Evolutionary conservation across 1,140 invertebrate genomes (phyloP).

Genomic region (Brachionus sp.): DNA sequence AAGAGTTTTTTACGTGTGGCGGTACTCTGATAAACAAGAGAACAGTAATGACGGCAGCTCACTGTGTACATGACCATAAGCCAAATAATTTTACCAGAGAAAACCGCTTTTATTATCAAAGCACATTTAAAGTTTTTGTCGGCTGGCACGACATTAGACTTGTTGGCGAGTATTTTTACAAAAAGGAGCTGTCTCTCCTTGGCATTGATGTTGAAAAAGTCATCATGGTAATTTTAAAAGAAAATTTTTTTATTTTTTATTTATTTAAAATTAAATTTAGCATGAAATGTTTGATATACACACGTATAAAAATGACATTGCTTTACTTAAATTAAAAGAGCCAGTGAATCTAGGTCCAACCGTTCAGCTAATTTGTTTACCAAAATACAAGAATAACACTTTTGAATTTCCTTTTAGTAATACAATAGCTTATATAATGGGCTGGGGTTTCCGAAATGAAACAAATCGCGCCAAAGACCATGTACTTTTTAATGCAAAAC

Average conservation of each 20-base stretch:
- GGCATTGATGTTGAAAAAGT: background rate
- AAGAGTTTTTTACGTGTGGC: background rate
- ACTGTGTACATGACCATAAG: conserved; percentile 32
- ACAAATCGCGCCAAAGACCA: too few relatives aligned
- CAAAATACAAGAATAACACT: background rate
- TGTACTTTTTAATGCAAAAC: background rate
- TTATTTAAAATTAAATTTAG: background rate
- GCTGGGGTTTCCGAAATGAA: background rate
- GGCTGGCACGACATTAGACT: background rate
- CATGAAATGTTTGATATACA: conserved; percentile 14
- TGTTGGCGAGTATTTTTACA: background rate
- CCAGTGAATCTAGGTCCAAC: background rate
- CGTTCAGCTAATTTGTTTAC: conserved; percentile 9
- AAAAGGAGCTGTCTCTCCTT: background rate
- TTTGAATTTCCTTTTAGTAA: background rate
- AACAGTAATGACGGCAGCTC: conserved; percentile 27
- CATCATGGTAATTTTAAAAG: background rate
- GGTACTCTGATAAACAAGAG: background rate
- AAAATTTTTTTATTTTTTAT: background rate
- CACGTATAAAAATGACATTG: conserved; percentile 6
- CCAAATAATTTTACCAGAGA: background rate
- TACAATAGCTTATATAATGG: background rate
- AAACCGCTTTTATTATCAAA: background rate
- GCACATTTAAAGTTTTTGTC: background rate
- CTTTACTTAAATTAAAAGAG: background rate